Conservation (phyloP, 2,797 vertebrate species). For the Molossus molossus region DNA sequence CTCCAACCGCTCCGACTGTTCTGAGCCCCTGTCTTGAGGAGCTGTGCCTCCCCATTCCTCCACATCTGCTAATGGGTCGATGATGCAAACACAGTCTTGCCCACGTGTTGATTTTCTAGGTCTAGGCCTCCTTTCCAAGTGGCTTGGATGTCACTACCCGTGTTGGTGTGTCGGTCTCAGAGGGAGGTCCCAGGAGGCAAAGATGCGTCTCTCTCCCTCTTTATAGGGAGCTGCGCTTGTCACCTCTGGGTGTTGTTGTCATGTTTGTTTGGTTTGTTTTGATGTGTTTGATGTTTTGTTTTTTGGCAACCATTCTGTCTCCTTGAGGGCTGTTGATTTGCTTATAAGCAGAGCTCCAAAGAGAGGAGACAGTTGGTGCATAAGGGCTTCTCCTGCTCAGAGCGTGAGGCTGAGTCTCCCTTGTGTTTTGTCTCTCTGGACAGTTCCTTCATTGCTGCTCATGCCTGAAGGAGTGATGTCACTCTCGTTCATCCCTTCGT, state of each 20-base stretch:
- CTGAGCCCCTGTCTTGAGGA: neutral
- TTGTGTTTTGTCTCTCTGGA: neutral
- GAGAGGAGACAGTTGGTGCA: slow-evolving; percentile 54
- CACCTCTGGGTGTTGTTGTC: slow-evolving; percentile 81
- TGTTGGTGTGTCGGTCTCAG: slow-evolving; percentile 38
- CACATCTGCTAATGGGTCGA: fast-evolving
- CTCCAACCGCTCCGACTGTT: neutral
- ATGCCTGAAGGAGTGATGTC: slow-evolving; percentile 26
- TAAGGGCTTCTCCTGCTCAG: neutral
- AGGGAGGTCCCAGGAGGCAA: slow-evolving; percentile 73
- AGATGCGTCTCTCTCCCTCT: slow-evolving; percentile 69
- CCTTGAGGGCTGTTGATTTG: slow-evolving; percentile 63
- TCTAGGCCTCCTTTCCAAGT: slow-evolving; percentile 39
- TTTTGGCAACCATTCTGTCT: slow-evolving; percentile 83
- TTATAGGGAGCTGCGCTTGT: slow-evolving; percentile 46
- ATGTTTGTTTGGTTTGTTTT: slow-evolving; percentile 82
- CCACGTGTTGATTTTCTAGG: neutral
- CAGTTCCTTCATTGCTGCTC: neutral
- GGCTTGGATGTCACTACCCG: slow-evolving; percentile 67
- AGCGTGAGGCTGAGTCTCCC: neutral
- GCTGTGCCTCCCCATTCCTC: neutral
- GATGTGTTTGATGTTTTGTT: slow-evolving; percentile 83
- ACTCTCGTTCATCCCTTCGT: neutral
- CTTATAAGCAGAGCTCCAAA: slow-evolving; percentile 43
- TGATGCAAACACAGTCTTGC: neutral